Percentiles rank a stretch among this genome's conserved stretches.
Evolutionary conservation across 1,140 invertebrate genomes (phyloP).

Genomic region (Drosophila seguyi): DNA sequence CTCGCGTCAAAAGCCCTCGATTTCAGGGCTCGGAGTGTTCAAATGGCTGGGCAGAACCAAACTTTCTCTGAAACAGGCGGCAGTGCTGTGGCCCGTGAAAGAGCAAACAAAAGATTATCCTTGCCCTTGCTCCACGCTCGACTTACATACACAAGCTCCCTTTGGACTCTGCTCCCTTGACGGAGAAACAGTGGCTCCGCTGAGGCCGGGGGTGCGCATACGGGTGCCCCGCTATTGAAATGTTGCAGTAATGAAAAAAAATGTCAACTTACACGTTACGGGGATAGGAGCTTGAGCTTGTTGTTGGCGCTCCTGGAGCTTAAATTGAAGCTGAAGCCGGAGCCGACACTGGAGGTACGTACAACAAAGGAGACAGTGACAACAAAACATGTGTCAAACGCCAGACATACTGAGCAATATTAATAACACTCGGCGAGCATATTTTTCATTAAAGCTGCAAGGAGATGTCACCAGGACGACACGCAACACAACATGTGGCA

Average conservation of each 20-base stretch:
- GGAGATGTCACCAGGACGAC: conserved; percentile 63
- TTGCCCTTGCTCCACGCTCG: conserved; percentile 67
- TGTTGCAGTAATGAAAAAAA: conserved; percentile 82
- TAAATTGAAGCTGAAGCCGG: conserved; percentile 7
- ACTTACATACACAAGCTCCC: conserved; percentile 41
- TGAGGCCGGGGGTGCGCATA: conserved; percentile 32
- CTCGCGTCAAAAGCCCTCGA: conserved; percentile 53
- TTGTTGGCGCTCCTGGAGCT: conserved; percentile 9
- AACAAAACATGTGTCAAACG: conserved; percentile 83
- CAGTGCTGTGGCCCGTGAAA: conserved; percentile 31
- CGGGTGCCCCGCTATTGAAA: conserved; percentile 70
- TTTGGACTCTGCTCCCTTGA: conserved; percentile 31
- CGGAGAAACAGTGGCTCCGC: conserved; percentile 25
- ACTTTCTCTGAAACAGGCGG: conserved; percentile 39
- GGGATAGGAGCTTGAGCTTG: conserved; percentile 24
- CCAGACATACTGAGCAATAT: conserved; percentile 82
- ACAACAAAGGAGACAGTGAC: conserved; percentile 65
- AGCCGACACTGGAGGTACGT: conserved; percentile 34
- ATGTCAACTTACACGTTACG: conserved; percentile 66
- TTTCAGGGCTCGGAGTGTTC: conserved; percentile 32
- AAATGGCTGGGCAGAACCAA: conserved; percentile 51
- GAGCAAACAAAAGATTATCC: conserved; percentile 80
- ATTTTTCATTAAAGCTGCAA: conserved; percentile 81
- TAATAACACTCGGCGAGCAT: conserved; percentile 79
- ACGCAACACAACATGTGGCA: conserved; percentile 40